These are phyloP conservation scores for Poecilia picta DNA, from an alignment of 2,797 vertebrate genomes.

Conservation along the genomic window DNA sequence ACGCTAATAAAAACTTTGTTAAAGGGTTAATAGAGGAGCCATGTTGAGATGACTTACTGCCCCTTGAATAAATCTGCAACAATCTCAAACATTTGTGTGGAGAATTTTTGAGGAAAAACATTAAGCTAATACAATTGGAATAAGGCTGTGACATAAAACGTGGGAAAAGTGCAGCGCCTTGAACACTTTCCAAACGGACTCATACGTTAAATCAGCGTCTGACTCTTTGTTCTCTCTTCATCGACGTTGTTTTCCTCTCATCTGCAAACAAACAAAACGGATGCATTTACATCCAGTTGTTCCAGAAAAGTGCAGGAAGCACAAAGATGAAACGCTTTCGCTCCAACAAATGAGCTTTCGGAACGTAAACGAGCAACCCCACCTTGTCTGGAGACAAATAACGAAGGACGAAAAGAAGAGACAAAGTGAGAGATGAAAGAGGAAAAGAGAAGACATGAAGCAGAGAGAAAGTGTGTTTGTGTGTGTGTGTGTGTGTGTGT, in stretches of 20 bases:
- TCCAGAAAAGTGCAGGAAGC: conserved; percentile 46
- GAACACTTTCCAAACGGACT: background rate
- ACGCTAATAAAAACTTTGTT: too few relatives aligned
- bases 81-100: background rate
- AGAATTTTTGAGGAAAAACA: background rate
- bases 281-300: background rate
- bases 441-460: background rate
- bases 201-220: conserved; percentile 46
- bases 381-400: background rate
- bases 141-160: background rate
- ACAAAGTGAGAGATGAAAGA: background rate
- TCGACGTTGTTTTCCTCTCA: background rate
- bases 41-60: too few relatives aligned
- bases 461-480: background rate
- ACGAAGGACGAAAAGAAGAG: background rate
- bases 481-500: background rate
- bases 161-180: background rate
- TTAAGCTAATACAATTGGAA: background rate
- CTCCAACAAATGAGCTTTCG: background rate
- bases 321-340: conserved; percentile 45
- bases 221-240: conserved; percentile 24
- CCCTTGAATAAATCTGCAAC: background rate
- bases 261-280: background rate
- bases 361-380: background rate
- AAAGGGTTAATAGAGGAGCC: too few relatives aligned